These are phyloP conservation scores for Leptodactylus fallax DNA, from an alignment of 2,797 vertebrate species.

Conservation along the genomic window DNA sequence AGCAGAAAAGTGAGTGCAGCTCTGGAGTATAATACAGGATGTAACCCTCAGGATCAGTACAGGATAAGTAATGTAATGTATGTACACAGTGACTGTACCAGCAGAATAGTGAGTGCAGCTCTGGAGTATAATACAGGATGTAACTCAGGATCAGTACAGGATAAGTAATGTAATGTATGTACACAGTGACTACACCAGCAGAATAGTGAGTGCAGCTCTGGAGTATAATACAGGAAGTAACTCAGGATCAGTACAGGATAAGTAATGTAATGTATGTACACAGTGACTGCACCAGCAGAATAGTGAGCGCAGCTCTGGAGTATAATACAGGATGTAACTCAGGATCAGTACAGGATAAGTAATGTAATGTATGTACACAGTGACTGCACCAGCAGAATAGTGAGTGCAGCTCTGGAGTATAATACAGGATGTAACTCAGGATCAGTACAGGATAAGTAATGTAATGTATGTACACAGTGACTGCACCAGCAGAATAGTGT, in stretches of 20 bases:
- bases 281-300: slow-evolving; percentile 4
- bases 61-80: not conserved
- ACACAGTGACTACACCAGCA: not conserved
- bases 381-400: not conserved
- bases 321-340: slow-evolving; percentile 19
- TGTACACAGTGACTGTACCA: not conserved
- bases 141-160: too few species aligned
- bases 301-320: not conserved
- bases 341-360: too few species aligned
- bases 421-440: slow-evolving; percentile 14
- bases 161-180: not conserved
- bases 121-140: slow-evolving; percentile 7
- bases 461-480: slow-evolving; percentile 8
- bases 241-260: too few species aligned
- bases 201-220: slow-evolving; percentile 12
- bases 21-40: slow-evolving; percentile 4
- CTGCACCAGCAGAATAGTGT: not conserved
- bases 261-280: not conserved
- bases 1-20: not conserved
- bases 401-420: slow-evolving; percentile 5
- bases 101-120: not conserved
- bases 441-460: slow-evolving; percentile 6
- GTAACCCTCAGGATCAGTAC: too few species aligned
- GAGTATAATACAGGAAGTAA: slow-evolving; percentile 12
- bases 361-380: slow-evolving; percentile 6